Base-by-base conservation (phyloP, 2,888 invertebrate species). In the Subacronicta megacephala region DNA sequence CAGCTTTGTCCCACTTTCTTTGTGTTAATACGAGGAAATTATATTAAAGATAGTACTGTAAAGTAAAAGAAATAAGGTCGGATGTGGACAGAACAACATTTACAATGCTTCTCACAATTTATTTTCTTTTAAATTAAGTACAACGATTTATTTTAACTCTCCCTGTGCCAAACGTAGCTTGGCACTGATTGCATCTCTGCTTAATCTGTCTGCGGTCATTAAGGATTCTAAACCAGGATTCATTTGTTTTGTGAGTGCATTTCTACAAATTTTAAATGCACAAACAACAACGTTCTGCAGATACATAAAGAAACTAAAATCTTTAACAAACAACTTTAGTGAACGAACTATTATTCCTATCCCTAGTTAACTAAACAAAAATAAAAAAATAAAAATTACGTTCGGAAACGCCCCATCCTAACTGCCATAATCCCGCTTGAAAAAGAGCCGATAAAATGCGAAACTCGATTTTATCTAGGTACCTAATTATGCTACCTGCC, bases 41-140 rank as follows among this genome's bases (percentile, higher is more conserved):
- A 45, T 20, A 40, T 12, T 36, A 40, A 17, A 41, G 37, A 36
- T 37, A 41, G 9, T 37, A 20, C 2, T 3, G n/a, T 26, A 26
- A 3, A 29, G 31, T 15, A 44, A 60, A 54, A 35, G n/a, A 38
- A 66, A 38, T 26, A 18, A 18, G 55, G 50, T 36, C 43, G 16
- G 15, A 15, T 38, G 47, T 42, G 47, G 49, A 18, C 10, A 42
- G 49, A 54, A 49, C 20, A 55, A 35, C 18, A 66, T 55, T 66
- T 26, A 23, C 55, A 55, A 50, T 44, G 46, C 38, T 59, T 47
- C 52, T n/a, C n/a, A n/a, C 64, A 59, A 53, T 49, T 65, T 33
- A 60, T 65, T 61, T 61, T 46, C 45, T 67, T 61, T 51, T 66
- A 50, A 67, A 64, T 61, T 56, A 62, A 67, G 57, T 52, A 67